Percentiles rank a stretch among this genome's conserved stretches.
Evolutionary conservation across 1,140 invertebrate species (phyloP).

Genomic region (Bradynema listronoti): DNA sequence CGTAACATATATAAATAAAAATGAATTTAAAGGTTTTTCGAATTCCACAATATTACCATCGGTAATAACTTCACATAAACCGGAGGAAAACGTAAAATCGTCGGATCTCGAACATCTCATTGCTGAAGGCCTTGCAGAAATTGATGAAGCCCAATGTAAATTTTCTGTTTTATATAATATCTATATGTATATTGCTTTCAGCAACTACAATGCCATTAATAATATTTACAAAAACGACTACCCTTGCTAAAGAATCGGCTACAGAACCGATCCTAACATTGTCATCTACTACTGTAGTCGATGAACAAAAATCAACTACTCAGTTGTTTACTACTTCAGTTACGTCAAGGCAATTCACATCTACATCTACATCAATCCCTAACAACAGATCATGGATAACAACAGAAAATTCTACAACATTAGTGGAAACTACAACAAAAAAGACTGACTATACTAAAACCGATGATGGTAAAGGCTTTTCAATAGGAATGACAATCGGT

Average conservation of each 20-base stretch:
- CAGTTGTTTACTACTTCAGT: too few relatives aligned
- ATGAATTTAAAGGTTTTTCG: slow-evolving; percentile 1
- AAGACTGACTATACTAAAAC: too few relatives aligned
- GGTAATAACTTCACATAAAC: slow-evolving; percentile 9
- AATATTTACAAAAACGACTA: slow-evolving; percentile 4
- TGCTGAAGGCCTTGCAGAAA: slow-evolving; percentile 11
- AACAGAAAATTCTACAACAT: slow-evolving; percentile 4
- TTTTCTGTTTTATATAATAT: background rate
- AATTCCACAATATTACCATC: background rate
- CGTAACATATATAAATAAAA: too few relatives aligned
- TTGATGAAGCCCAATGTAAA: slow-evolving; percentile 1
- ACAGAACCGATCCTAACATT: too few relatives aligned
- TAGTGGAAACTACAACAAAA: slow-evolving; percentile 1
- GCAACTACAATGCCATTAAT: slow-evolving; percentile 13
- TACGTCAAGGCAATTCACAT: too few relatives aligned
- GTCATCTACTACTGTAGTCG: too few relatives aligned
- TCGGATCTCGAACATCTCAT: slow-evolving; percentile 19
- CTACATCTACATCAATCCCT: too few relatives aligned
- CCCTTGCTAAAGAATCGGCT: too few relatives aligned
- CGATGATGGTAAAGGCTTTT: too few relatives aligned
- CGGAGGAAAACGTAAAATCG: slow-evolving; percentile 1
- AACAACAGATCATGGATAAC: too few relatives aligned
- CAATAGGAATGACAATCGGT: too few relatives aligned
- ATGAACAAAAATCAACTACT: too few relatives aligned
- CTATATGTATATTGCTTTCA: background rate